Percentiles rank a stretch among this genome's conserved stretches.
These are phyloP conservation scores for Apeira syringaria DNA, from an alignment of 2,888 invertebrate species.

Conservation along the genomic window DNA sequence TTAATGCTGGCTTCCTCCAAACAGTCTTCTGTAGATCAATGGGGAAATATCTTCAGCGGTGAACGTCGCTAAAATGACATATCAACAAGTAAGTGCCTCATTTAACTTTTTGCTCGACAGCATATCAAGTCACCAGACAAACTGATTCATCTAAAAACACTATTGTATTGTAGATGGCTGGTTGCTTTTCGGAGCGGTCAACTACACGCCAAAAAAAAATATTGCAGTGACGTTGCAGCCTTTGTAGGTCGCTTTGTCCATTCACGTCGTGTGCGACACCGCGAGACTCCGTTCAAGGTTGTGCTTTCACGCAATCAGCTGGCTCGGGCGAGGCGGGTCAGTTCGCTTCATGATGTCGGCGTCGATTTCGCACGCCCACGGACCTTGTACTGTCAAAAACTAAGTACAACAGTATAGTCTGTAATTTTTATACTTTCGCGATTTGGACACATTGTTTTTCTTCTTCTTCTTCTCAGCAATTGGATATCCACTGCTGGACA, in stretches of 20 bases:
- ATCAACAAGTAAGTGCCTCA: too few species aligned
- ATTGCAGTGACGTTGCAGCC: constrained; percentile 38
- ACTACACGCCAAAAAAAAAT: constrained; percentile 11
- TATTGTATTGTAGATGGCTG: neutral
- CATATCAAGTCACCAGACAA: too few species aligned
- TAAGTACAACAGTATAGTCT: too few species aligned
- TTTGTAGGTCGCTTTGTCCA: constrained; percentile 64
- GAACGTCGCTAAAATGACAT: too few species aligned
- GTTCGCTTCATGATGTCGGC: neutral
- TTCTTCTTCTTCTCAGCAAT: too few species aligned
- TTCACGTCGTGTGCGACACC: constrained; percentile 54
- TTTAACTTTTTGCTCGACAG: too few species aligned
- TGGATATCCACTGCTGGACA: too few species aligned
- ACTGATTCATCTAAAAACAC: neutral
- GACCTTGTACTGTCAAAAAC: neutral
- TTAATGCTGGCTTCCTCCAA: too few species aligned
- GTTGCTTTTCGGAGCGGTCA: constrained; percentile 5
- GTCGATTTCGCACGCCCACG: constrained; percentile 5
- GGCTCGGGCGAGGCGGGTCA: constrained; percentile 11
- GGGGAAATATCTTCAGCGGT: too few species aligned
- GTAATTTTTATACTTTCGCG: too few species aligned
- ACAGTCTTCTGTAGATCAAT: too few species aligned
- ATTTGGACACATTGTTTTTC: too few species aligned
- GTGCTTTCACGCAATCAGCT: constrained; percentile 67
- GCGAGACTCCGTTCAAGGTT: constrained; percentile 59